A percentile compares a stretch with the other conserved stretches of the same genome.
Conservation (phyloP, 2,888 invertebrate genomes). For the Oithona nana region DNA sequence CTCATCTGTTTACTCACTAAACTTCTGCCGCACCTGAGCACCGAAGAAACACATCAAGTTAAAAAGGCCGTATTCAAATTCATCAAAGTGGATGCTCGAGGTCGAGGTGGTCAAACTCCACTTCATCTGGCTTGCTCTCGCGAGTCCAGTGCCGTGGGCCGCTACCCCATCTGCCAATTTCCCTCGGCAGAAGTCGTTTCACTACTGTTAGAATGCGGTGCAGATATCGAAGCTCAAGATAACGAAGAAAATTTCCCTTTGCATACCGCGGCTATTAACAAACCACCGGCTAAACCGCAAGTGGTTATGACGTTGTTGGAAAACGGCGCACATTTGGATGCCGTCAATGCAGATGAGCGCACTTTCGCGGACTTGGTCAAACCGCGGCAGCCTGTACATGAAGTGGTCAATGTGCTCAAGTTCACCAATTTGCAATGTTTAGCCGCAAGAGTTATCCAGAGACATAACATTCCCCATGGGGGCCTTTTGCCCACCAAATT, state of each 20-base stretch:
- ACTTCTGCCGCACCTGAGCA: constrained; percentile 26
- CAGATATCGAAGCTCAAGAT: constrained; percentile 52
- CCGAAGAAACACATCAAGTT: constrained; percentile 27
- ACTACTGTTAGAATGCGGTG: constrained; percentile 34
- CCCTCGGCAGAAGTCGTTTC: constrained; percentile 48
- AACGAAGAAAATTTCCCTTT: constrained; percentile 68
- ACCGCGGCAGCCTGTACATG: constrained; percentile 39
- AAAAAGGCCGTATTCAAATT: constrained; percentile 58
- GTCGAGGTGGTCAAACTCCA: constrained; percentile 27
- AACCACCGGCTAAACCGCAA: constrained; percentile 46
- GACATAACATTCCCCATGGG: constrained; percentile 24
- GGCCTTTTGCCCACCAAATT: constrained; percentile 5
- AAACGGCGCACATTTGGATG: constrained; percentile 66
- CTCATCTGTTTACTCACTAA: constrained; percentile 55
- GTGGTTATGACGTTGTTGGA: constrained; percentile 51
- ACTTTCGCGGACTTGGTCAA: constrained; percentile 50
- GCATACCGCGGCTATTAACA: constrained; percentile 52
- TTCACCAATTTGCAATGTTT: constrained; percentile 66
- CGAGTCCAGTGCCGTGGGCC: constrained; percentile 44
- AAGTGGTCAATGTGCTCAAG: constrained; percentile 30
- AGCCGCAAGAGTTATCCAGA: constrained; percentile 52
- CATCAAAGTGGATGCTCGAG: constrained; percentile 44
- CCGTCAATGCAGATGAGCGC: constrained; percentile 52
- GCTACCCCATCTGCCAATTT: constrained; percentile 48
- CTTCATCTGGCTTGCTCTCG: constrained; percentile 45